These are phyloP conservation scores for Enteromius anoplus DNA, from an alignment of 2,797 vertebrate genomes.

Conservation along the genomic window DNA sequence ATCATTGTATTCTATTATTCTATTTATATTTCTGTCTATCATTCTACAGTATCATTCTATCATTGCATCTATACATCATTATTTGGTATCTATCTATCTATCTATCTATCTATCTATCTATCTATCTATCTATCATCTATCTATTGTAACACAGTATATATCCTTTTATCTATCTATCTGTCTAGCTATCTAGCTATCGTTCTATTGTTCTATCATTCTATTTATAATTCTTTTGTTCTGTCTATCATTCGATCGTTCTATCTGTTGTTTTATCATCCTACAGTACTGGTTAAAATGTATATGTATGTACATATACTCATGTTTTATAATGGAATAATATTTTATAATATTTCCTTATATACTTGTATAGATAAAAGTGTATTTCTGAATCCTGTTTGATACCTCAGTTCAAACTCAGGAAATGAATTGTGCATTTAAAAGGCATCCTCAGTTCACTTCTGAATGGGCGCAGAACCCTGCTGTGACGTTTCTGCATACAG, in stretches of 20 bases:
- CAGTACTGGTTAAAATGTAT: not conserved
- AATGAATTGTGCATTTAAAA: not conserved
- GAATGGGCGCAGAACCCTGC: not conserved
- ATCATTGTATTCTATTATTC: no score
- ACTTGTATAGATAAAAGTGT: not conserved
- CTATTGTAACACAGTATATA: not conserved
- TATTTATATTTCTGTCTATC: no score
- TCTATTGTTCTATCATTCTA: not conserved
- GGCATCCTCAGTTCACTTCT: conserved; percentile 9
- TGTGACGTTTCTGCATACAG: conserved; percentile 24
- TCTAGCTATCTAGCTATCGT: not conserved
- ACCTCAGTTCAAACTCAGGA: not conserved
- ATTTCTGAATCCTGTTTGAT: not conserved
- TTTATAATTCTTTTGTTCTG: no score
- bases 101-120: not conserved
- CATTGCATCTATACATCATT: no score
- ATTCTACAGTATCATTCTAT: no score
- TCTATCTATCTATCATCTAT: not conserved
- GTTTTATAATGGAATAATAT: not conserved
- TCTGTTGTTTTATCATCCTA: not conserved
- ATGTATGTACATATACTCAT: no score
- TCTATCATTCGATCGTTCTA: not conserved
- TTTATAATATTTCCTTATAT: not conserved
- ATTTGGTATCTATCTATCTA: not conserved
- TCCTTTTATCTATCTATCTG: no score